Evolutionary conservation across 2,888 invertebrate genomes (phyloP).

Genomic region (Eristalinus sepulchralis): DNA sequence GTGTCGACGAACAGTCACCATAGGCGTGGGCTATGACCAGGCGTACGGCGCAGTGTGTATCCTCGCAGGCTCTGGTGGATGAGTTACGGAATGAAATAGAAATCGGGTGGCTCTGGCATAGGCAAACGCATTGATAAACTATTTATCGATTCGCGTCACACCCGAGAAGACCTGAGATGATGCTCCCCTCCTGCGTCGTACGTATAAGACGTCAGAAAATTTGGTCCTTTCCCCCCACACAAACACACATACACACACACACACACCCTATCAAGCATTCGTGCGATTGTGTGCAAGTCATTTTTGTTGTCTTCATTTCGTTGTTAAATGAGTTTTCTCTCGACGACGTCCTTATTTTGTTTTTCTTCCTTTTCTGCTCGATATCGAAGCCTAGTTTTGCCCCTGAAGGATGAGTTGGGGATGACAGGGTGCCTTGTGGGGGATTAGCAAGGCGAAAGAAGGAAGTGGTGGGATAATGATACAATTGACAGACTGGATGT

Average conservation of each 20-base stretch:
- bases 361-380: not conserved
- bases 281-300: constrained; percentile 19
- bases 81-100: constrained; percentile 25
- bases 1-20: not conserved
- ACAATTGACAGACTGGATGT: constrained; percentile 60
- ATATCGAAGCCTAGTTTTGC: constrained; percentile 9
- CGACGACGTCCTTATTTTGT: not conserved
- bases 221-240: constrained; percentile 7
- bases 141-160: constrained; percentile 65
- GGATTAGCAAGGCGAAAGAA: constrained; percentile 14
- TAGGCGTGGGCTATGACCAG: not conserved
- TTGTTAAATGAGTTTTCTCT: constrained; percentile 46
- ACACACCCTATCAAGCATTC: not conserved
- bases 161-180: constrained; percentile 7
- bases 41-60: not conserved
- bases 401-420: not conserved
- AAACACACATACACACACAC: not conserved
- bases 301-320: constrained; percentile 59
- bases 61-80: not conserved
- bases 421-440: constrained; percentile 7
- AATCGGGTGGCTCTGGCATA: not conserved
- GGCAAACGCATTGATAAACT: constrained; percentile 42
- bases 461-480: constrained; percentile 30
- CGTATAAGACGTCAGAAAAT: constrained; percentile 36
- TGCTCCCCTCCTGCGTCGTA: not conserved